A percentile compares a stretch with the other conserved stretches of the same genome.
phyloP scores from a whole-genome alignment of 2,888 invertebrate species.

The Nomada fucata region DNA sequence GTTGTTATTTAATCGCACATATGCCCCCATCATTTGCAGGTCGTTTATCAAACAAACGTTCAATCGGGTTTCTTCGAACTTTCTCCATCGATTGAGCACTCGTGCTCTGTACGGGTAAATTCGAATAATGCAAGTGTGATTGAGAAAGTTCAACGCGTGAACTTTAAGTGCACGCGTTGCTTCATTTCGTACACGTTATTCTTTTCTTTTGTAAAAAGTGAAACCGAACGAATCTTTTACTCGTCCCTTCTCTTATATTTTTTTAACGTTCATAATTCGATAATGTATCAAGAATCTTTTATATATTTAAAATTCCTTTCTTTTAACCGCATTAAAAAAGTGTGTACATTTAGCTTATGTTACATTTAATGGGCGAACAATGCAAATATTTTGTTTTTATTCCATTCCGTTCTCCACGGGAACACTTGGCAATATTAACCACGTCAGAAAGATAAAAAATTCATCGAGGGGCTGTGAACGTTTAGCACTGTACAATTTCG shows the following conservation, averaged over 20 bases:
- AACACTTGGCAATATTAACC: background rate
- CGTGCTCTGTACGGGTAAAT: background rate
- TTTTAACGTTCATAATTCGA: no score
- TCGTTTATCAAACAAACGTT: background rate
- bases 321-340: no score
- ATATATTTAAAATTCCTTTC: no score
- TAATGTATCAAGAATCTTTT: no score
- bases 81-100: conserved; percentile 7
- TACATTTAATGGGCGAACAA: background rate
- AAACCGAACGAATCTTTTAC: no score
- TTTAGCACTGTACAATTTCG: background rate
- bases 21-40: background rate
- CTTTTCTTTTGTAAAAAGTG: background rate
- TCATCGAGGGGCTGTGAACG: background rate
- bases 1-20: background rate
- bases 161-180: background rate
- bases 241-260: no score
- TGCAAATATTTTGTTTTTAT: no score
- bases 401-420: background rate
- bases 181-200: background rate
- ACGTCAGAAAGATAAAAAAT: conserved; percentile 13
- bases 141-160: conserved; percentile 25
- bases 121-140: background rate
- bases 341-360: background rate
- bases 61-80: conserved; percentile 17